Conservation (phyloP, 1,140 invertebrate species). For the Trachelipus rathkii region DNA sequence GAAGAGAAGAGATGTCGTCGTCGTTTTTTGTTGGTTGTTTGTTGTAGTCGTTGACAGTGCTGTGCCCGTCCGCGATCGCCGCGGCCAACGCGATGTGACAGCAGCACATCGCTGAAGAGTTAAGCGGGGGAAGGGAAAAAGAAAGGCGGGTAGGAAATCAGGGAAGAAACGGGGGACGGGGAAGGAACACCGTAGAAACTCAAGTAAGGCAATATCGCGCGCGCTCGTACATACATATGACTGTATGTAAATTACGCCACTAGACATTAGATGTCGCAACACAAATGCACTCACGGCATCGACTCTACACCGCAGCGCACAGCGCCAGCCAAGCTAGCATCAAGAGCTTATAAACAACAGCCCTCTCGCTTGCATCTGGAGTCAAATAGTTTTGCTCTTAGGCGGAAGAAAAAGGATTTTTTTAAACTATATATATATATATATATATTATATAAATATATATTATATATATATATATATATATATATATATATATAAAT, state of each 20-base stretch:
- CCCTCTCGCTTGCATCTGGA: background rate
- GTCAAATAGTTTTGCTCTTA: constrained; percentile 10
- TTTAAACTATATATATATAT: background rate
- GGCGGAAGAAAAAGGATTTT: background rate
- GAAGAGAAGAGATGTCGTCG: too few species aligned
- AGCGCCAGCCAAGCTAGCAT: background rate
- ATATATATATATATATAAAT: background rate
- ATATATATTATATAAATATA: background rate
- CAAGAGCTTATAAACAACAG: constrained; percentile 3
- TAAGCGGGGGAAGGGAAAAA: background rate
- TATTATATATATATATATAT: background rate
- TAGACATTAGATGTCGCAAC: background rate
- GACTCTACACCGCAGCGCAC: background rate
- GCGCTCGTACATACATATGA: background rate
- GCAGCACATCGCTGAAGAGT: background rate
- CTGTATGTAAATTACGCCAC: background rate
- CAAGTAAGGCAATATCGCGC: background rate
- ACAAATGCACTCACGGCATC: background rate
- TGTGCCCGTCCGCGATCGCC: background rate
- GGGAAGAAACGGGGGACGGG: background rate
- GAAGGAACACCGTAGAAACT: constrained; percentile 6
- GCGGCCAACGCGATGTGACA: background rate
- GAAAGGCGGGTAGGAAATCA: background rate
- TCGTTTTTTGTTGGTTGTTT: too few species aligned
- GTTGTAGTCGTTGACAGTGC: background rate